phyloP scores from a whole-genome alignment of 2,888 invertebrate species.

The Timema cristinae region DNA sequence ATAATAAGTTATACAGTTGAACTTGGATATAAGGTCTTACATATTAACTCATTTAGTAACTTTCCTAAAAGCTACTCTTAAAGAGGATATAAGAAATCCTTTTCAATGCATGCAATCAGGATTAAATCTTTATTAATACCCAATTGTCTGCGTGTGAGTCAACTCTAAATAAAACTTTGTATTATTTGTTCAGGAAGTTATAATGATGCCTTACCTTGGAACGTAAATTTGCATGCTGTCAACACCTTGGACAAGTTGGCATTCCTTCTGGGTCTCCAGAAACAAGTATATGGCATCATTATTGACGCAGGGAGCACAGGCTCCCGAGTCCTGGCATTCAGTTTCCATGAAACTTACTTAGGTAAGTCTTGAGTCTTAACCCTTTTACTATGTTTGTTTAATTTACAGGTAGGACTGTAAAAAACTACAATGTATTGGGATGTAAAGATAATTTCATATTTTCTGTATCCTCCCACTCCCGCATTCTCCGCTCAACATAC shows the following conservation, averaged over 20 bases:
- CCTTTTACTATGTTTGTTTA: neutral
- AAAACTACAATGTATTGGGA: neutral
- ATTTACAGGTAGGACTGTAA: neutral
- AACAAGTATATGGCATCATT: conserved; percentile 74
- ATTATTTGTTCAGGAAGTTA: conserved; percentile 20
- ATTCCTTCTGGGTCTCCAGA: conserved; percentile 65
- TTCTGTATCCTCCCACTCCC: neutral
- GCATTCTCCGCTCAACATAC: too few species aligned
- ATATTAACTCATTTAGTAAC: too few species aligned
- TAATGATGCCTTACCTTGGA: conserved; percentile 23
- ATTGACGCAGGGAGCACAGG: conserved; percentile 95
- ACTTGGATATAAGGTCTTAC: too few species aligned
- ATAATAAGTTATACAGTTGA: too few species aligned
- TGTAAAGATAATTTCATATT: neutral
- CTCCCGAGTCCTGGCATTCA: conserved; percentile 76
- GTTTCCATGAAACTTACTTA: conserved; percentile 65
- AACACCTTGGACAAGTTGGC: conserved; percentile 66
- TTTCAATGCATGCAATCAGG: neutral
- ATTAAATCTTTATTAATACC: too few species aligned
- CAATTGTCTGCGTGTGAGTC: neutral
- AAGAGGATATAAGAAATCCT: neutral
- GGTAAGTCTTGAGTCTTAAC: conserved; percentile 19
- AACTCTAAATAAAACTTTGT: neutral
- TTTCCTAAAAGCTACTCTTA: too few species aligned
- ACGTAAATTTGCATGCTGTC: conserved; percentile 29